phyloP scores from a whole-genome alignment of 2,113 vertebrate species.

The Crotophaga sulcirostris region DNA sequence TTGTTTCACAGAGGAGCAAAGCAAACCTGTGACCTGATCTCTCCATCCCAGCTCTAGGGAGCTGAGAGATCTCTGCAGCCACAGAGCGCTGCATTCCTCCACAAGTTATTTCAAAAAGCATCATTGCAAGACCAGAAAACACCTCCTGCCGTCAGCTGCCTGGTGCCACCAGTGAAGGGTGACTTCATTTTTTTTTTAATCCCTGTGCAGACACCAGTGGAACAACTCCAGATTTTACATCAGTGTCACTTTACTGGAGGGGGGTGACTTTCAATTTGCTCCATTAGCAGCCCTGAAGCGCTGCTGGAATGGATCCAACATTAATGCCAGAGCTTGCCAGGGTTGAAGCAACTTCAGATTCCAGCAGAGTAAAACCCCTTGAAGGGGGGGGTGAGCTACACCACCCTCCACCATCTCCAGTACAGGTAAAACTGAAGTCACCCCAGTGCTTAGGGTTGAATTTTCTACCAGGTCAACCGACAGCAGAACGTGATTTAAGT shows the following conservation, averaged over 20 bases:
- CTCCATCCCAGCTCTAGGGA: neutral
- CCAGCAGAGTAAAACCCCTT: neutral
- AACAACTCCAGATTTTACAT: neutral
- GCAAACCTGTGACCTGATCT: rapidly evolving
- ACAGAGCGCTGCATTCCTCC: neutral
- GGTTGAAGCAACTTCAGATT: neutral
- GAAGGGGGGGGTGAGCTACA: neutral
- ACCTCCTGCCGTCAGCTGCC: neutral
- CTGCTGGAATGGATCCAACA: neutral
- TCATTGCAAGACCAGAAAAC: neutral
- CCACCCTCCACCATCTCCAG: neutral
- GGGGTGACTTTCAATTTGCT: neutral
- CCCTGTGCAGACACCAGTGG: neutral
- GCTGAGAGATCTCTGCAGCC: neutral
- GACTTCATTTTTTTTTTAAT: neutral
- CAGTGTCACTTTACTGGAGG: neutral
- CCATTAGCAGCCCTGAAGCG: neutral
- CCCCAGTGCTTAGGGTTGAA: neutral
- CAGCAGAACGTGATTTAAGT: neutral
- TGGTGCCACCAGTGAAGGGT: neutral
- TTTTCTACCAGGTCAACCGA: neutral
- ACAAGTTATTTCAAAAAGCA: neutral
- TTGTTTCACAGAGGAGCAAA: neutral
- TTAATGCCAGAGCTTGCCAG: neutral
- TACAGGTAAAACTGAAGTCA: neutral